phyloP scores from a whole-genome alignment of 2,113 vertebrate genomes.

The Esox niger region DNA sequence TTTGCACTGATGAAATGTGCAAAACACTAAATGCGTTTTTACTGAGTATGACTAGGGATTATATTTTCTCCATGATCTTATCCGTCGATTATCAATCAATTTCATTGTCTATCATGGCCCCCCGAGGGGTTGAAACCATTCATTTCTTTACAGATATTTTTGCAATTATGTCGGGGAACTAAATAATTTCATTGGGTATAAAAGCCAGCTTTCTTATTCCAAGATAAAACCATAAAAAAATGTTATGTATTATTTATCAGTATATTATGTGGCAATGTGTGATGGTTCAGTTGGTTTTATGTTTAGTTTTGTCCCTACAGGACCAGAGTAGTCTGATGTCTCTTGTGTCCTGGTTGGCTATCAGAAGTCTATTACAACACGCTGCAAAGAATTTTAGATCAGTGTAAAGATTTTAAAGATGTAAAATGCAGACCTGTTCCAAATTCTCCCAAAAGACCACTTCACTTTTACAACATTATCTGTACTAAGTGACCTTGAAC shows the following conservation, averaged over 20 bases:
- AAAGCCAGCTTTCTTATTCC: constrained; percentile 25
- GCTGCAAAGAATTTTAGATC: no score
- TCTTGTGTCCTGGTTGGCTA: neutral
- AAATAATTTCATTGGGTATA: constrained; percentile 24
- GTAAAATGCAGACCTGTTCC: neutral
- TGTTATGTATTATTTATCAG: no score
- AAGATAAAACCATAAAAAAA: constrained; percentile 26
- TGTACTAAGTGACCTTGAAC: neutral
- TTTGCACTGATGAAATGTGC: no score
- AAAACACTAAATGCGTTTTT: no score
- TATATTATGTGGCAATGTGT: neutral
- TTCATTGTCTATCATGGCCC: constrained; percentile 45
- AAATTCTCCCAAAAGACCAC: neutral
- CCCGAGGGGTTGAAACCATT: constrained; percentile 48
- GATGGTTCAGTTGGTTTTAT: neutral
- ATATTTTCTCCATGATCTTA: constrained; percentile 51
- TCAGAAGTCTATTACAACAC: neutral
- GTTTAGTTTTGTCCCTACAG: no score
- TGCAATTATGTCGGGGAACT: constrained; percentile 49
- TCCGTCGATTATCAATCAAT: constrained; percentile 57
- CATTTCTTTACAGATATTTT: constrained; percentile 53
- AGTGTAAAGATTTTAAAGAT: neutral
- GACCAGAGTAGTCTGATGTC: neutral
- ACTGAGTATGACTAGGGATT: constrained; percentile 31
- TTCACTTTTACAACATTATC: neutral